These are phyloP conservation scores for Sylvilagus floridanus DNA, from an alignment of 2,797 vertebrate genomes.

Conservation along the genomic window DNA sequence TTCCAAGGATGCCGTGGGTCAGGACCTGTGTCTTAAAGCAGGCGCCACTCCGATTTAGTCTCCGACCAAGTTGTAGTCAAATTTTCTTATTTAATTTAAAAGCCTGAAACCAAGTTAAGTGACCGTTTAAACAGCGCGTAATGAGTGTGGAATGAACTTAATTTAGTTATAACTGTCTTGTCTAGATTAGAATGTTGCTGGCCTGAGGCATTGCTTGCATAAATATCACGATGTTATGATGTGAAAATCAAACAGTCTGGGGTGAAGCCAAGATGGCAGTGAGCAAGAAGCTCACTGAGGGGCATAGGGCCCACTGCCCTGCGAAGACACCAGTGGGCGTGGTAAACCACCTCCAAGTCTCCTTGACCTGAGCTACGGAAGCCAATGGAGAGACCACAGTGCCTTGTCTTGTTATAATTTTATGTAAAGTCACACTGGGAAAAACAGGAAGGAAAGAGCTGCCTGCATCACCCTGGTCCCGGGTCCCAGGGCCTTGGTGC, in stretches of 20 bases:
- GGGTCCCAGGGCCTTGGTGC: too few relatives aligned
- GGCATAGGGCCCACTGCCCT: too few relatives aligned
- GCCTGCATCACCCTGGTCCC: too few relatives aligned
- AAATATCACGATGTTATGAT: neutral
- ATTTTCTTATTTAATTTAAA: neutral
- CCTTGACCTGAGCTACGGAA: too few relatives aligned
- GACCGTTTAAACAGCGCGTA: neutral
- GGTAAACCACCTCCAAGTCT: too few relatives aligned
- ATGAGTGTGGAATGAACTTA: neutral
- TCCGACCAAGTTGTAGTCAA: neutral
- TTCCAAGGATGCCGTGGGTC: neutral
- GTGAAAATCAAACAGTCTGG: neutral
- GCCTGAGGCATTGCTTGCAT: neutral
- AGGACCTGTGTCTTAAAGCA: neutral
- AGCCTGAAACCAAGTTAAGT: neutral
- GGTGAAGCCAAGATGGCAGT: too few relatives aligned
- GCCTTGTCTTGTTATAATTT: too few relatives aligned
- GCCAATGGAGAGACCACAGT: too few relatives aligned
- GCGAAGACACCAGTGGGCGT: too few relatives aligned
- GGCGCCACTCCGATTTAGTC: neutral
- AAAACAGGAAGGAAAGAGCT: too few relatives aligned
- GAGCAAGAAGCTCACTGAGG: too few relatives aligned
- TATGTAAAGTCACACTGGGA: too few relatives aligned
- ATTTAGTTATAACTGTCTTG: neutral
- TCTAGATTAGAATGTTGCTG: neutral